Percentiles rank a stretch among this genome's conserved stretches.
Conservation (phyloP, 1,140 invertebrate genomes). For the Fopius arisanus region DNA sequence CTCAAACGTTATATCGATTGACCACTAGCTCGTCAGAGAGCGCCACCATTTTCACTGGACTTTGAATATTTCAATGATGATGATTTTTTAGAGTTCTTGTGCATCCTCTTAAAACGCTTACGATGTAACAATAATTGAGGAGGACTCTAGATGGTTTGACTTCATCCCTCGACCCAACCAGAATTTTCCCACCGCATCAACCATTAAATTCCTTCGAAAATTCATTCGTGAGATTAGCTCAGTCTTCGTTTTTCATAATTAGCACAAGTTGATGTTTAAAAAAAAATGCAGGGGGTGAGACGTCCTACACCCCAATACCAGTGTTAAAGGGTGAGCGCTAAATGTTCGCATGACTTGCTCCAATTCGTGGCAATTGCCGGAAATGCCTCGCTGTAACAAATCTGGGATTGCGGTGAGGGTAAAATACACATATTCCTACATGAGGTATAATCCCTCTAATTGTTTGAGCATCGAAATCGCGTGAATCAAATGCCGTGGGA, state of each 20-base stretch:
- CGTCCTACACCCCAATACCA: background rate
- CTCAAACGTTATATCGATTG: slow-evolving; percentile 54
- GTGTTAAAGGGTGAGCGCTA: slow-evolving; percentile 35
- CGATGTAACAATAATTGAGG: too few relatives aligned
- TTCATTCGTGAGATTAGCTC: too few relatives aligned
- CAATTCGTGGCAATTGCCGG: slow-evolving; percentile 38
- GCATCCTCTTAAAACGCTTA: too few relatives aligned
- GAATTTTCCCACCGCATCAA: too few relatives aligned
- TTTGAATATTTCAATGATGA: background rate
- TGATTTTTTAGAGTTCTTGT: background rate
- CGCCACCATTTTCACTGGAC: slow-evolving; percentile 47
- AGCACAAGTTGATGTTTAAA: too few relatives aligned
- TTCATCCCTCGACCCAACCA: too few relatives aligned
- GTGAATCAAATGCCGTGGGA: slow-evolving; percentile 8
- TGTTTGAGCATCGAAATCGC: slow-evolving; percentile 18
- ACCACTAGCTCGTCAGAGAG: slow-evolving; percentile 48
- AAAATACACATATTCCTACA: background rate
- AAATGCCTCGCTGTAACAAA: slow-evolving; percentile 29
- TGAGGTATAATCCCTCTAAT: slow-evolving; percentile 10
- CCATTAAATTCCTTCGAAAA: too few relatives aligned
- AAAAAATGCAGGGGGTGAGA: background rate
- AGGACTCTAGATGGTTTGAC: too few relatives aligned
- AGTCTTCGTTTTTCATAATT: too few relatives aligned
- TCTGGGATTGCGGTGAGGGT: background rate
- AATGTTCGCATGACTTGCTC: slow-evolving; percentile 36